Evolutionary conservation across 2,797 vertebrate species (phyloP).

Genomic region (Pseudomugil tenellus): DNA sequence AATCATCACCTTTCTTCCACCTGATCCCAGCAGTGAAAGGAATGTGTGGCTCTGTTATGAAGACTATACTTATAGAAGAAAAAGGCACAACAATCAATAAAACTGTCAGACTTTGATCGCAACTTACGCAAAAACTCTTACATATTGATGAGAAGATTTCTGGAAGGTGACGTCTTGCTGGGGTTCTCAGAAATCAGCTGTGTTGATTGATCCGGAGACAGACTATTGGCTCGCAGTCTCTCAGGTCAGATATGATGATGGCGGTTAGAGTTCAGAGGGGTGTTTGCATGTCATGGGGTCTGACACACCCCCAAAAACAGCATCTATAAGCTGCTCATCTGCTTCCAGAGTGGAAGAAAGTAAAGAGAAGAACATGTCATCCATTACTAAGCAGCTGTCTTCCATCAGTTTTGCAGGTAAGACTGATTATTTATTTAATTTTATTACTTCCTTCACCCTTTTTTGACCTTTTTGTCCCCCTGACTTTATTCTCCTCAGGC

Average conservation of each 20-base stretch:
- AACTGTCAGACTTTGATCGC: constrained; percentile 20
- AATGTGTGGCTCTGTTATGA: neutral
- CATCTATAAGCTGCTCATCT: constrained; percentile 30
- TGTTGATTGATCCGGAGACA: constrained; percentile 42
- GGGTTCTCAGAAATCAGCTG: constrained; percentile 23
- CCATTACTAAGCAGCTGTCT: constrained; percentile 51
- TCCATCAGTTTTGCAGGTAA: constrained; percentile 43
- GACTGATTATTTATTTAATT: too few species aligned
- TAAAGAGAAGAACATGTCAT: constrained; percentile 53
- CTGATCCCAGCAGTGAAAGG: constrained; percentile 6
- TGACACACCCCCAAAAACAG: constrained; percentile 34
- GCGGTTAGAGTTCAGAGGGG: constrained; percentile 44
- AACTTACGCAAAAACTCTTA: neutral
- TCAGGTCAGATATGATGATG: constrained; percentile 36
- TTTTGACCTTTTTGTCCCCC: neutral
- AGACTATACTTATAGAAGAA: constrained; percentile 10
- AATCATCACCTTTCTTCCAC: neutral
- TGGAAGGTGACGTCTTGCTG: constrained; percentile 36
- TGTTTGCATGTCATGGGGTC: constrained; percentile 13
- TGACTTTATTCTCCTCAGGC: constrained; percentile 27
- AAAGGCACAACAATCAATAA: constrained; percentile 11
- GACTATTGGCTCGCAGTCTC: constrained; percentile 44
- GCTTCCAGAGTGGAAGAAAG: constrained; percentile 4
- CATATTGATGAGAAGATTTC: neutral
- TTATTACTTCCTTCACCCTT: neutral